These are phyloP conservation scores for Neosalanx taihuensis DNA, from an alignment of 2,797 vertebrate species.

Conservation along the genomic window DNA sequence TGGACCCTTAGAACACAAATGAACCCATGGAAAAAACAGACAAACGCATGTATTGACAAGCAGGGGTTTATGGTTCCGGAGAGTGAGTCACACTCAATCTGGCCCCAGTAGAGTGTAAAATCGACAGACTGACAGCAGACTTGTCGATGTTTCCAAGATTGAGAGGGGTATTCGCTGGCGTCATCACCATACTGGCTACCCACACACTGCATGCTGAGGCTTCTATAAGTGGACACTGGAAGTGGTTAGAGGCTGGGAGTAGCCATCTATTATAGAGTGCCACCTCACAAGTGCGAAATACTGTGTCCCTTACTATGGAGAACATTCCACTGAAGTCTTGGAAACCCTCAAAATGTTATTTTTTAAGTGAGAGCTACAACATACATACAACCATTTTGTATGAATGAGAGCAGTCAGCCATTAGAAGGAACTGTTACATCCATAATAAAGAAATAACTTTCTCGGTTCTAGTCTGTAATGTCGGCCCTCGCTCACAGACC, in stretches of 20 bases:
- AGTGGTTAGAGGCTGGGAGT: neutral
- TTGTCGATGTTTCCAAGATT: neutral
- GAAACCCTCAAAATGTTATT: neutral
- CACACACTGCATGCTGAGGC: neutral
- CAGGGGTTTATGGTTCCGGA: constrained; percentile 28
- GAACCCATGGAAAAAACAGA: constrained; percentile 12
- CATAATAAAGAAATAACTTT: constrained; percentile 42
- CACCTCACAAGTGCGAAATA: neutral
- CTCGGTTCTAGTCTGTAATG: constrained; percentile 30
- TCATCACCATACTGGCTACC: neutral
- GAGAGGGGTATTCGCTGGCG: neutral
- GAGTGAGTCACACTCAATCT: constrained; percentile 13
- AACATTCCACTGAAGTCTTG: too few relatives aligned
- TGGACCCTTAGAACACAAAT: constrained; percentile 37
- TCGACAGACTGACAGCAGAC: neutral
- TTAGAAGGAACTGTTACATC: constrained; percentile 27
- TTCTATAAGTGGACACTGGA: neutral
- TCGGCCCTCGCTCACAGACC: constrained; percentile 29
- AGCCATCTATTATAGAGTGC: neutral
- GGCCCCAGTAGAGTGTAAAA: neutral
- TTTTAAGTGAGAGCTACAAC: too few relatives aligned
- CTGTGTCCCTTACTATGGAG: too few relatives aligned
- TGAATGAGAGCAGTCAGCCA: constrained; percentile 36
- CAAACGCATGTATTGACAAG: too few relatives aligned
- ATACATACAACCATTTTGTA: too few relatives aligned